Percentiles rank a stretch among this genome's conserved stretches.
phyloP scores from a whole-genome alignment of 1,140 invertebrate genomes.

The Maconellicoccus hirsutus region DNA sequence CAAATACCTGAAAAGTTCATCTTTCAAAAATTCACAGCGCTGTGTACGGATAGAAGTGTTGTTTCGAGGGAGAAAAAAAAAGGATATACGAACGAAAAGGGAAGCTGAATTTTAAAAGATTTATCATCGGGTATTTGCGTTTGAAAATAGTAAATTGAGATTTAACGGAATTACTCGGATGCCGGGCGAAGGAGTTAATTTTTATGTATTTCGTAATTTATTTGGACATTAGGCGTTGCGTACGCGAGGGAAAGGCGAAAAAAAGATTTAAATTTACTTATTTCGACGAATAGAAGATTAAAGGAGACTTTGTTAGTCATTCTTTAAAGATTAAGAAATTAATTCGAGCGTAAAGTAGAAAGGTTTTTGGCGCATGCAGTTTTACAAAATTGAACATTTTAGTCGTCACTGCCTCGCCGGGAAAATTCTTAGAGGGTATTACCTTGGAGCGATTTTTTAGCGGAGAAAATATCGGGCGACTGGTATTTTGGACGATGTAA shows the following conservation, averaged over 20 bases:
- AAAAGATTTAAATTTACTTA: background rate
- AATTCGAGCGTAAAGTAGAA: background rate
- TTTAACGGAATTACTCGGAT: background rate
- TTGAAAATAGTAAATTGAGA: background rate
- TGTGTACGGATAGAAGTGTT: no score
- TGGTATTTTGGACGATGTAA: background rate
- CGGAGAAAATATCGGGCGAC: background rate
- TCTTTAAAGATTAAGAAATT: constrained; percentile 2
- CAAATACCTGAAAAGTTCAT: no score
- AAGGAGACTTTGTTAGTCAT: background rate
- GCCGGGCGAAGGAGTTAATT: background rate
- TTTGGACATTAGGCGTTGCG: background rate
- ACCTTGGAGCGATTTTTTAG: background rate
- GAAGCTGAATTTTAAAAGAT: background rate
- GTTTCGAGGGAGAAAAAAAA: no score
- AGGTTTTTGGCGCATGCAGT: background rate
- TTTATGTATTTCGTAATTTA: background rate
- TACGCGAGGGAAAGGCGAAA: background rate
- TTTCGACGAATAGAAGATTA: background rate
- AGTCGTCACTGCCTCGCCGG: no score
- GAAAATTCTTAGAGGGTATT: background rate
- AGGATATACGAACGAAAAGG: background rate
- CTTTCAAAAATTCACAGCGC: no score
- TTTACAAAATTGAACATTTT: background rate
- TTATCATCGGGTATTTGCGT: background rate